A percentile compares a stretch with the other conserved stretches of the same genome.
Conservation (phyloP, 2,888 invertebrate genomes). For the Axea sp. region DNA sequence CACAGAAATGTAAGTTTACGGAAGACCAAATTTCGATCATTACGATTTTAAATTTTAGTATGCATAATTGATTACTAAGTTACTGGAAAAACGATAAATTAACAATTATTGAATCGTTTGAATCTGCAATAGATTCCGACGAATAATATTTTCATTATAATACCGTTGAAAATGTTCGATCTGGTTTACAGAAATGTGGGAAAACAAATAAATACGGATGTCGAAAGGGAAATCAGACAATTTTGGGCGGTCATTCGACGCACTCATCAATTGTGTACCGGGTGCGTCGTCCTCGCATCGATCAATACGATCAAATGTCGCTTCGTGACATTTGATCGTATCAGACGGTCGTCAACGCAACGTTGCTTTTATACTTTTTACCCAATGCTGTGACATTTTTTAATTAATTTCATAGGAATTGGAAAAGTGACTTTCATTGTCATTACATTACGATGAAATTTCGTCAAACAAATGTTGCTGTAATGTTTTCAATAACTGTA, state of each 20-base stretch:
- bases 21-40: no score
- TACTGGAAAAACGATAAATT: no score
- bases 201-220: conserved; percentile 50
- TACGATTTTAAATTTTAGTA: no score
- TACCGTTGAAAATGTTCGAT: conserved; percentile 11
- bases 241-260: conserved; percentile 49
- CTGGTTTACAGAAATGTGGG: conserved; percentile 30
- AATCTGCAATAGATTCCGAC: background rate
- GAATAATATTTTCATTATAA: conserved; percentile 25
- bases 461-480: conserved; percentile 15
- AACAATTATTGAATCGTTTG: no score
- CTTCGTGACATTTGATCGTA: conserved; percentile 56
- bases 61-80: no score
- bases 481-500: conserved; percentile 4
- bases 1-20: no score
- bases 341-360: conserved; percentile 61
- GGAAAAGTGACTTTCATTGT: conserved; percentile 25
- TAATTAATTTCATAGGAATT: conserved; percentile 50
- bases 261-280: conserved; percentile 44
- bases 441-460: conserved; percentile 15
- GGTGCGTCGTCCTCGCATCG: conserved; percentile 54
- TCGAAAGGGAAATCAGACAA: conserved; percentile 52
- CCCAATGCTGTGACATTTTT: conserved; percentile 43
- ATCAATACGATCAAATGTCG: conserved; percentile 63
- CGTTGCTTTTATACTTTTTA: conserved; percentile 44